phyloP scores from a whole-genome alignment of 2,888 invertebrate genomes.

The Alloscopus bannaensis region DNA sequence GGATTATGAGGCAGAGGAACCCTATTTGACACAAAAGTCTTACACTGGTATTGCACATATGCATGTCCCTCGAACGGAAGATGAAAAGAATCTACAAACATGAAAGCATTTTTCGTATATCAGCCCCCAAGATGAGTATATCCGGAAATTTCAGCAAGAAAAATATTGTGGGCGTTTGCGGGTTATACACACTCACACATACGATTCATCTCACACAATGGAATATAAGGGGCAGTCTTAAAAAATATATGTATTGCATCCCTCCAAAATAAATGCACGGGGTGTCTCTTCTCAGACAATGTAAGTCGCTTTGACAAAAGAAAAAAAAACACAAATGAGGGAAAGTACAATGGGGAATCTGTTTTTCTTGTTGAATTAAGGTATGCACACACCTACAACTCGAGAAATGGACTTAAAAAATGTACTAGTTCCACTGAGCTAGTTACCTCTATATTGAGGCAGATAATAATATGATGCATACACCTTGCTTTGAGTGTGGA shows the following conservation, averaged over 20 bases:
- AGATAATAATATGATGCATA: too few species aligned
- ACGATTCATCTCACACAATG: too few species aligned
- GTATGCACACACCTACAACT: not conserved
- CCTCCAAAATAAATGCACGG: too few species aligned
- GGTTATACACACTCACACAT: too few species aligned
- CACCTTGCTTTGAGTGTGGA: not conserved
- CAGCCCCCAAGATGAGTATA: too few species aligned
- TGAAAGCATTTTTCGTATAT: not conserved
- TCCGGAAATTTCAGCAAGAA: too few species aligned
- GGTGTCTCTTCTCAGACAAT: not conserved
- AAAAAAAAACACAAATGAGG: not conserved
- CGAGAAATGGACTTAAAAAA: not conserved
- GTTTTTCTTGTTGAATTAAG: not conserved
- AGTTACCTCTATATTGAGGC: slow-evolving; percentile 14
- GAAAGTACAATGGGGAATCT: not conserved
- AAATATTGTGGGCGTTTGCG: too few species aligned
- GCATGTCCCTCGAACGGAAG: too few species aligned
- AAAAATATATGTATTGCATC: too few species aligned
- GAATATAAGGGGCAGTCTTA: too few species aligned
- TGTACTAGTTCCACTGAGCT: not conserved
- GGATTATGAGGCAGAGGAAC: not conserved
- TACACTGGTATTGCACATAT: not conserved
- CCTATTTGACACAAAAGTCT: not conserved
- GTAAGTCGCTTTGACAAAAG: not conserved
- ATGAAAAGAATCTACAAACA: not conserved